Evolutionary conservation across 2,113 vertebrate species (phyloP), one percentile per base, ranked within the genome.

Genomic region (Scalopus aquaticus): DNA sequence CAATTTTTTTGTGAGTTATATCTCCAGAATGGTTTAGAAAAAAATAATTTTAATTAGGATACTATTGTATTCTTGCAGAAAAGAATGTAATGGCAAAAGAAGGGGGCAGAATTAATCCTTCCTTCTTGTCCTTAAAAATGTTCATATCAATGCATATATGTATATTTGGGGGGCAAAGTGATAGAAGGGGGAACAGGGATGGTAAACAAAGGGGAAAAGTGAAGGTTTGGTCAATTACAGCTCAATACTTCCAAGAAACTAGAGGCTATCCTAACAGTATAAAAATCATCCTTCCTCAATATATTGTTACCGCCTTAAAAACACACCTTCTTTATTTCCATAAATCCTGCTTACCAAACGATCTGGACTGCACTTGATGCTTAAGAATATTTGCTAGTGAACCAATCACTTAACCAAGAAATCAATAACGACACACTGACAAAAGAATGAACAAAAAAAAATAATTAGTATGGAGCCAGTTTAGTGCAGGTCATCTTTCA

Each of bases 381-480:
- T 80, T 35, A 81, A 58, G 83, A 64, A 19, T 22, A 78, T 65
- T 44, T 86, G 28, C 24, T 65, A 32, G 22, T 22, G 3, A 92
- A 72, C 26, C n/a, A 46, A 3, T 44, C 67, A 92, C 8, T 84
- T 30, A 81, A 85, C 56, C 8, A 72, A 60, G 5, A 15, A 67
- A 72, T 72, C 16, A 35, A 39, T 44, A 67, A 51, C 54, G 12
- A n/a, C n/a, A 79, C 22, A 22, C 4, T 74, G 88, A 28, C 42
- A 88, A 78, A 93, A 84, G 20, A 83, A 78, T 60, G 11, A 6
- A 79, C 35, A 89, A 15, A 58, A 92, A 62, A 92, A 46, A 69
- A 69, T n/a, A n/a, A 17, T 10, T 9, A 91, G 67, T 0, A 28
- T 80, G 42, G 11, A 54, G 13, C 39, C 32, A 65, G 15, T 74